Base-by-base conservation (phyloP, 2,888 invertebrate species). In the Physocephala rufipes region DNA sequence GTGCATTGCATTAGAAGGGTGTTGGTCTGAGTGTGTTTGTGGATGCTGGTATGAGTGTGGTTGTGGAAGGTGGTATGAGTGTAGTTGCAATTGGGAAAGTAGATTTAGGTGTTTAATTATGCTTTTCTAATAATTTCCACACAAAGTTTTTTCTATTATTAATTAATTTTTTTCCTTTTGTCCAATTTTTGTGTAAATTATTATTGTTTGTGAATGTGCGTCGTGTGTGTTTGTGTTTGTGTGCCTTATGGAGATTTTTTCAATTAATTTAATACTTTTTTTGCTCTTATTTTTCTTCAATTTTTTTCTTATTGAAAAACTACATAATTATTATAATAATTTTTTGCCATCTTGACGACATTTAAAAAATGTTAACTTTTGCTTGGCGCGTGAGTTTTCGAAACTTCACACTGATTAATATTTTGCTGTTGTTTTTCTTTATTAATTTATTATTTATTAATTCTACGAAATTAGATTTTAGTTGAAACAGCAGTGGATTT, bases 341-440 rank as follows among this genome's bases (percentile, higher is more conserved):
- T 62, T 68, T 51, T 51, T 61, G 61, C 61, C 68, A 36, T 62
- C 30, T 68, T 51, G 62, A 62, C 51, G 68, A 68, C 68, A 62
- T 68, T 67, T 68, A 64, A 61, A 73, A 74, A 74, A 74, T 74
- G 74, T 74, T 74, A 74, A 74, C 74, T 74, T 71, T 68, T 70
- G 58, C 58, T 68, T 26, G 49, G 13, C 36, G 68, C 36, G 68
- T 68, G 61, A 68, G 61, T 51, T 30, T 30, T 62, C 49, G 61
- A 28, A 9, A 28, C 62, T 62, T 51, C 47, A 61, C 68, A 58
- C 68, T 68, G 49, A 62, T 49, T 62, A 68, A n/a, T n/a, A n/a
- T n/a, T n/a, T n/a, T n/a, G n/a, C n/a, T n/a, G n/a, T n/a, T n/a
- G n/a, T n/a, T n/a, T n/a, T 36, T 36, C 36, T 36, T 36, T 4